phyloP scores from a whole-genome alignment of 2,113 vertebrate species.

The Mirza zaza region DNA sequence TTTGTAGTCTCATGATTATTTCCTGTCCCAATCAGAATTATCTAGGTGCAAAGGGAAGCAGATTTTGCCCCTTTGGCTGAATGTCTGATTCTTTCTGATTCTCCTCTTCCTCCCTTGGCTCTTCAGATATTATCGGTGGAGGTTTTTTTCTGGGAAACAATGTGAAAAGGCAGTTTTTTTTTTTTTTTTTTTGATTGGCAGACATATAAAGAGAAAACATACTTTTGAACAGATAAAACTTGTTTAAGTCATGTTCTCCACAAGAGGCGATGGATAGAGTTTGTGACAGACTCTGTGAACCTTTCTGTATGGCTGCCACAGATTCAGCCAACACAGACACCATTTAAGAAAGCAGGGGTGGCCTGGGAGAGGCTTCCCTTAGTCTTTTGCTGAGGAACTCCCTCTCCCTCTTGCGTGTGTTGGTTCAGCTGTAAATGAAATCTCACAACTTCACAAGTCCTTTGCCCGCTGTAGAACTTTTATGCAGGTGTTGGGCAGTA shows the following conservation, averaged over 20 bases:
- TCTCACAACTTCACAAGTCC: background rate
- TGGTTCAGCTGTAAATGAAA: conserved; percentile 10
- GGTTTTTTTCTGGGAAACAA: conserved; percentile 11
- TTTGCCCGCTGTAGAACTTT: conserved; percentile 19
- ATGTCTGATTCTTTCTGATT: conserved; percentile 53
- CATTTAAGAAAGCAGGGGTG: background rate
- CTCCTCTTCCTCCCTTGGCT: background rate
- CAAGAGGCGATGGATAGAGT: background rate
- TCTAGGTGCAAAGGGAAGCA: background rate
- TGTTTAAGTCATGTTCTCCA: background rate
- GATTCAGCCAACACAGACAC: background rate
- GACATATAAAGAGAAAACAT: conserved; percentile 11
- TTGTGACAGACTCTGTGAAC: background rate
- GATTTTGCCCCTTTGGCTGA: background rate
- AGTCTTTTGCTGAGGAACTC: background rate
- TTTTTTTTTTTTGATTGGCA: background rate
- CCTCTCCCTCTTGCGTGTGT: background rate
- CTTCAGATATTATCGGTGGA: conserved; percentile 1
- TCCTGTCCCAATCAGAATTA: conserved; percentile 31
- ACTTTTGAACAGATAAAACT: conserved; percentile 24
- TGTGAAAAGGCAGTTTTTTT: background rate
- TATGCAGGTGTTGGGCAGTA: background rate
- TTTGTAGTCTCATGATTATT: conserved; percentile 43
- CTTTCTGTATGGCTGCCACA: background rate
- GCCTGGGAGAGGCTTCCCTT: background rate